phyloP scores from a whole-genome alignment of 1,140 invertebrate genomes.

The Zophobas morio region DNA sequence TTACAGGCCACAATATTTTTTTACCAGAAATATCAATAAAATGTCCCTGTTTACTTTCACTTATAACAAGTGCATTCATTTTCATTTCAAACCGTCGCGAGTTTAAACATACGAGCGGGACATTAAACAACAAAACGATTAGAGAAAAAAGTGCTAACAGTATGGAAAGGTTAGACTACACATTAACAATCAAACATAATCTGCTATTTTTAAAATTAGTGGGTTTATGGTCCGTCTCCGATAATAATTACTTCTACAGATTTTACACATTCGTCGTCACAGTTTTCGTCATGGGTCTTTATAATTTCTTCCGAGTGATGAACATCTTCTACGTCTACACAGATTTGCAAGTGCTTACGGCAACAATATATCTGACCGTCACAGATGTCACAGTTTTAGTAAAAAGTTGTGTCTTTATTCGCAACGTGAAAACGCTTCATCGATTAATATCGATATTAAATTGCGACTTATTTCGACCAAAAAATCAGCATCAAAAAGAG shows the following conservation, averaged over 20 bases:
- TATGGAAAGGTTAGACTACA: neutral
- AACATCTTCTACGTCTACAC: neutral
- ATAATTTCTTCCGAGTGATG: neutral
- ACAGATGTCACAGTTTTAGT: conserved; percentile 3
- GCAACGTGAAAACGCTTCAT: neutral
- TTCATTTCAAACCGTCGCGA: too few relatives aligned
- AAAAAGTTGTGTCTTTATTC: conserved; percentile 1
- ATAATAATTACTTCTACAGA: neutral
- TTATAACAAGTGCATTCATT: too few relatives aligned
- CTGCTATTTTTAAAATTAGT: conserved; percentile 1
- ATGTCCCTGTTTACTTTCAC: too few relatives aligned
- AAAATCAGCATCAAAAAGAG: neutral
- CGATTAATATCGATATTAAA: neutral
- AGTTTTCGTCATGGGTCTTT: conserved; percentile 9
- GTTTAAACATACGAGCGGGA: too few relatives aligned
- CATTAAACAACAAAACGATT: too few relatives aligned
- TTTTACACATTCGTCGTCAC: conserved; percentile 8
- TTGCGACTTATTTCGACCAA: conserved; percentile 6
- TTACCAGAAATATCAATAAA: too few relatives aligned
- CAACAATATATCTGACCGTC: conserved; percentile 9
- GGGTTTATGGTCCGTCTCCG: conserved; percentile 6
- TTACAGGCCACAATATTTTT: too few relatives aligned
- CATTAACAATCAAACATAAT: neutral
- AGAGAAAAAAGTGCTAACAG: too few relatives aligned
- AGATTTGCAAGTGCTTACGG: conserved; percentile 7